Percentiles rank a stretch among this genome's conserved stretches.
These are phyloP conservation scores for Procavia capensis DNA, from an alignment of 2,113 vertebrate species.

Conservation along the genomic window DNA sequence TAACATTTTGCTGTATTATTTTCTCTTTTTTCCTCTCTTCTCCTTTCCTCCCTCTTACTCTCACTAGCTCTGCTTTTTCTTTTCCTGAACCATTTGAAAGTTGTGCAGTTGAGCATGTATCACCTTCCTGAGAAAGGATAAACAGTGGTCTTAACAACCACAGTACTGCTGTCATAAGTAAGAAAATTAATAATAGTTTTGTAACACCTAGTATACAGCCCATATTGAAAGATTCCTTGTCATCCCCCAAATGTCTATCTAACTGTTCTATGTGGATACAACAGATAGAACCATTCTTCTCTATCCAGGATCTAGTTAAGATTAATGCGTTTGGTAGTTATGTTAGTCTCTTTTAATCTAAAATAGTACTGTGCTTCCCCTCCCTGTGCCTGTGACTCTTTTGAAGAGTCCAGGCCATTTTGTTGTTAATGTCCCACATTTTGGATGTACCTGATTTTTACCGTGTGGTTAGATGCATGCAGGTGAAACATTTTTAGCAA, in stretches of 20 bases:
- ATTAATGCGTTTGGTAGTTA: neutral
- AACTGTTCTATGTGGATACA: neutral
- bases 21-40: neutral
- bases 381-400: neutral
- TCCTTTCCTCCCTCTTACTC: neutral
- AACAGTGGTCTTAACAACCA: neutral
- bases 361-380: neutral
- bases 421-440: neutral
- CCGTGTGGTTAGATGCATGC: neutral
- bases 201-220: neutral
- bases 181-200: neutral
- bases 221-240: neutral
- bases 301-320: neutral
- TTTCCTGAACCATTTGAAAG: neutral
- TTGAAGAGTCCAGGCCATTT: neutral
- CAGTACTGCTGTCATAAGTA: neutral
- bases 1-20: neutral
- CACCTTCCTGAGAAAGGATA: neutral
- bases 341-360: neutral
- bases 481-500: neutral
- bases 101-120: neutral
- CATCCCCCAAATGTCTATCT: neutral
- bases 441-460: neutral
- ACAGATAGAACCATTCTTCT: neutral
- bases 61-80: neutral